These are phyloP conservation scores for Boleophthalmus pectinirostris DNA, from an alignment of 2,113 vertebrate genomes.

Conservation along the genomic window DNA sequence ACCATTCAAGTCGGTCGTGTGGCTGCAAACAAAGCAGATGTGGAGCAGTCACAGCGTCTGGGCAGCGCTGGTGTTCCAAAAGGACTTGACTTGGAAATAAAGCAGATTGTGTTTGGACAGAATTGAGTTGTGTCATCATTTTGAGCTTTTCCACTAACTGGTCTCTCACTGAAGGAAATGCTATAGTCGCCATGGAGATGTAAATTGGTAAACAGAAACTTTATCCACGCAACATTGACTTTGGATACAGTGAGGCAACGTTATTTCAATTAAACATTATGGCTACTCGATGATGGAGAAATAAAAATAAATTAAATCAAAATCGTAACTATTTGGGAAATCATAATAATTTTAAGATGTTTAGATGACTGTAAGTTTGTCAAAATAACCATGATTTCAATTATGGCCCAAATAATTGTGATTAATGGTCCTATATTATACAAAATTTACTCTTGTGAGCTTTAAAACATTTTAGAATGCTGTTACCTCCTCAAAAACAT, in stretches of 20 bases:
- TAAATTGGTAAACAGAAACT: too few species aligned
- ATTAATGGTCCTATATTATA: too few species aligned
- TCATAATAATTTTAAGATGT: too few species aligned
- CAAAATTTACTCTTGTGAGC: too few species aligned
- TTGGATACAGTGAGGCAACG: background rate
- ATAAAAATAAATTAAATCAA: too few species aligned
- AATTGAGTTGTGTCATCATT: slow-evolving; percentile 16
- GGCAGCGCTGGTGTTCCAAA: slow-evolving; percentile 36
- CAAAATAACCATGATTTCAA: too few species aligned
- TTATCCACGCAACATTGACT: background rate
- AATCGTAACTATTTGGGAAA: too few species aligned
- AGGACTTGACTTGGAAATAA: slow-evolving; percentile 26
- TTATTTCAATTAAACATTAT: background rate
- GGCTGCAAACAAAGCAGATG: slow-evolving; percentile 28
- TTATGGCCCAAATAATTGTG: too few species aligned
- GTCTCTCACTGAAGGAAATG: slow-evolving; percentile 14
- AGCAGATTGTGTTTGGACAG: slow-evolving; percentile 19
- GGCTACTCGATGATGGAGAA: too few species aligned
- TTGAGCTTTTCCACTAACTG: slow-evolving; percentile 18
- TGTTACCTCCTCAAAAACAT: too few species aligned
- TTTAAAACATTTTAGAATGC: too few species aligned
- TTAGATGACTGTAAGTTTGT: too few species aligned
- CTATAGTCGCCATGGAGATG: background rate
- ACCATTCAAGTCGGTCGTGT: slow-evolving; percentile 18
- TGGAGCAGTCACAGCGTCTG: slow-evolving; percentile 35